Evolutionary conservation across 2,797 vertebrate species (phyloP).

Genomic region (Ctenochaetus hawaiiensis): DNA sequence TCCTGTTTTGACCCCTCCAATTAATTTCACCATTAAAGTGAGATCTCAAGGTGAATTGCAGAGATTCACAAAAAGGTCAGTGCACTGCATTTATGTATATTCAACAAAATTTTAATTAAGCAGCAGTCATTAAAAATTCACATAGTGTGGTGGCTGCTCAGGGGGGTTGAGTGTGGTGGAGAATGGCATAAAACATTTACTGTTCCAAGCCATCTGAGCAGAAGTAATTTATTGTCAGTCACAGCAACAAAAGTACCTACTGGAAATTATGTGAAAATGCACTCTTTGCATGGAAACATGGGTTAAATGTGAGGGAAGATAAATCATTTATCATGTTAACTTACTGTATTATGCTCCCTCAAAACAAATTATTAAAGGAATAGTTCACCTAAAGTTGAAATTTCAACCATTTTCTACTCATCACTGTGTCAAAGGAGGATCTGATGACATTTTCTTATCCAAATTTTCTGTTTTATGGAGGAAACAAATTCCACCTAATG

Average conservation of each 20-base stretch:
- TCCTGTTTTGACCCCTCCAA: slow-evolving; percentile 67
- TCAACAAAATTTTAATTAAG: slow-evolving; percentile 79
- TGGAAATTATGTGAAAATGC: slow-evolving; percentile 27
- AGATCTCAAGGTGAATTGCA: slow-evolving; percentile 75
- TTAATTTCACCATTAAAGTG: slow-evolving; percentile 71
- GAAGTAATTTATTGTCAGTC: slow-evolving; percentile 62
- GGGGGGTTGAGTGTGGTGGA: slow-evolving; percentile 58
- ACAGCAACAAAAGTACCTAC: slow-evolving; percentile 10
- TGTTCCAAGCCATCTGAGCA: slow-evolving; percentile 59
- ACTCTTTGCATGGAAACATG: slow-evolving; percentile 16
- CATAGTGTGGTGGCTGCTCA: slow-evolving; percentile 62
- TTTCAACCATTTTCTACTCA: no score
- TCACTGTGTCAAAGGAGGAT: no score
- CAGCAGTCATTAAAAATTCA: slow-evolving; percentile 75
- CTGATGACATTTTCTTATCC: no score
- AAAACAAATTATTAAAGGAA: slow-evolving; percentile 18
- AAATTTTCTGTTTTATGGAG: no score
- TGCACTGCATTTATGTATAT: slow-evolving; percentile 75
- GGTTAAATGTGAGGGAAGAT: slow-evolving; percentile 7
- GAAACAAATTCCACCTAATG: no score
- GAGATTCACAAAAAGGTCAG: slow-evolving; percentile 73
- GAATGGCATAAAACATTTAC: slow-evolving; percentile 74
- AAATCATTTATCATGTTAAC: slow-evolving; percentile 11
- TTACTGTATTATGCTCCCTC: slow-evolving; percentile 24
- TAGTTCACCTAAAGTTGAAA: no score